Percentiles rank a stretch among this genome's conserved stretches.
Conservation (phyloP, 2,797 vertebrate species). For the Brotula barbata region DNA sequence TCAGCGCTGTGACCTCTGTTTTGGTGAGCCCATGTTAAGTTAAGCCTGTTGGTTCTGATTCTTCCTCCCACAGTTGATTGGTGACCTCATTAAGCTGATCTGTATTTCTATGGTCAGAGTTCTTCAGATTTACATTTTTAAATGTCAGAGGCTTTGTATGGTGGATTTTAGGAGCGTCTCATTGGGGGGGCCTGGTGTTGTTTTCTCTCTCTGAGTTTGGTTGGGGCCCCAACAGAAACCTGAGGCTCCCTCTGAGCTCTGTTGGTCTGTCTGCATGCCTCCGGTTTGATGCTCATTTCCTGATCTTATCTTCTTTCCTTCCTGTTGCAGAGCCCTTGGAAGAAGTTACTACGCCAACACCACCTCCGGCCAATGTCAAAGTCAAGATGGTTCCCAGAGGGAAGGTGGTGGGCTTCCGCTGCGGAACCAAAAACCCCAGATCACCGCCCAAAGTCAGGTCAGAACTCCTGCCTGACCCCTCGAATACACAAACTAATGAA, state of each 20-base stretch:
- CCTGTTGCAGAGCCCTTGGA: constrained; percentile 73
- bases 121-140: too few relatives aligned
- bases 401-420: constrained; percentile 82
- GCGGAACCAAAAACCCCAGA: constrained; percentile 71
- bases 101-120: too few relatives aligned
- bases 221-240: constrained; percentile 3
- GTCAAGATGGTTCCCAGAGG: constrained; percentile 80
- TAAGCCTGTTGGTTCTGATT: too few relatives aligned
- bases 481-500: neutral
- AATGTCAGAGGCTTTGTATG: too few relatives aligned
- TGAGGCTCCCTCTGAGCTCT: neutral
- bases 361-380: constrained; percentile 74
- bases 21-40: constrained; percentile 52
- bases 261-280: neutral
- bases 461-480: constrained; percentile 10
- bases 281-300: constrained; percentile 17
- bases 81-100: too few relatives aligned
- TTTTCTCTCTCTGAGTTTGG: too few relatives aligned
- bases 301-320: neutral
- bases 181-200: too few relatives aligned
- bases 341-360: constrained; percentile 61
- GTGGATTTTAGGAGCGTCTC: too few relatives aligned
- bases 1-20: constrained; percentile 79
- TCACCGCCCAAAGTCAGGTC: constrained; percentile 80
- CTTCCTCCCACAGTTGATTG: too few relatives aligned